Base-by-base conservation (phyloP, 2,113 vertebrate genomes). In the Laterallus jamaicensis region DNA sequence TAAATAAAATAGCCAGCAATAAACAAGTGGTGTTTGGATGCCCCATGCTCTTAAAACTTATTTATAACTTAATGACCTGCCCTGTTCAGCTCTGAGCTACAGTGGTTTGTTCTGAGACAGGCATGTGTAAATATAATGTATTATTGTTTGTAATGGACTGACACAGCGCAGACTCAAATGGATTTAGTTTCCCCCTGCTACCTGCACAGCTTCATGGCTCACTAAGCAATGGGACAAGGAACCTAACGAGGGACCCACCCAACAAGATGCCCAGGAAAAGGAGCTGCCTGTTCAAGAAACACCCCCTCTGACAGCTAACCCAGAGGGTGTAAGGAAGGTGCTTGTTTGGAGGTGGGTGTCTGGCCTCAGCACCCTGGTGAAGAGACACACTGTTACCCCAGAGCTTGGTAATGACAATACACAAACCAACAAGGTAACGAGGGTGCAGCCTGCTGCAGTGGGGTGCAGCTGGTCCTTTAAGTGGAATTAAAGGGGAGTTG, bases 21-120 rank as follows among this genome's bases (percentile, higher is more conserved):
- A 91, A 94, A 82, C 80, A 62, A 58, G 16, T 37, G 76, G 54
- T 80, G 77, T 82, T 91, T 49, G 76, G 91, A 86, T 76, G 76
- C 67, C 12, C 76, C n/a, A 26, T 28, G 69, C 56, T n/a, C 74
- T 50, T 35, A 42, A 69, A 82, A 64, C 82, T 85, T 74, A 85
- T 75, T 93, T 96, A 78, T 66, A 84, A 77, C 78, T 32, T 16
- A 9, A 28, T 28, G 50, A 18, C 35, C 50, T 81, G 64, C 24
- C 56, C 40, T 67, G 32, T 71, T 42, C 35, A 56, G 88, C 62
- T 52, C 63, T 60, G 39, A 82, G 50, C 55, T 25, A 11, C 12
- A 66, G 49, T 54, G 54, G 13, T 56, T 75, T 82, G 86, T 62
- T 32, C 56, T 22, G 56, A 40, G 44, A 11, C 60, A 49, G 42